phyloP scores from a whole-genome alignment of 2,888 invertebrate species.

The Apodemia duryi region DNA sequence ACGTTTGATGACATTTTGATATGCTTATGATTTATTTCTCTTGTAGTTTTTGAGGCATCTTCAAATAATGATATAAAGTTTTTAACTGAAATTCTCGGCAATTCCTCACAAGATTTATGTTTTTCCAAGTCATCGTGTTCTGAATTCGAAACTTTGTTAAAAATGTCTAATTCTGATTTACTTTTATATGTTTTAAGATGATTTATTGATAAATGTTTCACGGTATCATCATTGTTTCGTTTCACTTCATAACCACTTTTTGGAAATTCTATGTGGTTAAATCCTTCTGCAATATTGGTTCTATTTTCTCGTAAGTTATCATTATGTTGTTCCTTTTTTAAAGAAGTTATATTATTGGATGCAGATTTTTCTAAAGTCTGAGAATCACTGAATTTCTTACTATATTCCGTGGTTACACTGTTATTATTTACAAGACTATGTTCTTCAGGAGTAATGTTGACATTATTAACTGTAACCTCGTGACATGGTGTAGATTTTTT shows the following conservation, averaged over 20 bases:
- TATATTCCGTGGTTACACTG: background rate
- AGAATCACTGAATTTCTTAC: background rate
- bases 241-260: background rate
- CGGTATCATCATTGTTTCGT: background rate
- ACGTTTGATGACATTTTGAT: constrained; percentile 36
- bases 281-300: background rate
- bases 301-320: background rate
- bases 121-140: constrained; percentile 53
- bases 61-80: constrained; percentile 67
- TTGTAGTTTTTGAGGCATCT: constrained; percentile 50
- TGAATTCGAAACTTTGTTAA: constrained; percentile 51
- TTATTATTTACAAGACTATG: background rate
- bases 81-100: constrained; percentile 67
- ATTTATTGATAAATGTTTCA: constrained; percentile 21
- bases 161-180: constrained; percentile 73
- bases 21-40: constrained; percentile 37
- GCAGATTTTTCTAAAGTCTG: background rate
- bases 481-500: constrained; percentile 56
- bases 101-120: constrained; percentile 66
- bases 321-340: constrained; percentile 1
- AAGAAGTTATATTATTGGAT: background rate
- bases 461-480: constrained; percentile 41
- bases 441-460: constrained; percentile 12
- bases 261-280: background rate
- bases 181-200: constrained; percentile 55